These are phyloP conservation scores for Etheostoma nigrum DNA, from an alignment of 2,797 vertebrate species.

Conservation along the genomic window DNA sequence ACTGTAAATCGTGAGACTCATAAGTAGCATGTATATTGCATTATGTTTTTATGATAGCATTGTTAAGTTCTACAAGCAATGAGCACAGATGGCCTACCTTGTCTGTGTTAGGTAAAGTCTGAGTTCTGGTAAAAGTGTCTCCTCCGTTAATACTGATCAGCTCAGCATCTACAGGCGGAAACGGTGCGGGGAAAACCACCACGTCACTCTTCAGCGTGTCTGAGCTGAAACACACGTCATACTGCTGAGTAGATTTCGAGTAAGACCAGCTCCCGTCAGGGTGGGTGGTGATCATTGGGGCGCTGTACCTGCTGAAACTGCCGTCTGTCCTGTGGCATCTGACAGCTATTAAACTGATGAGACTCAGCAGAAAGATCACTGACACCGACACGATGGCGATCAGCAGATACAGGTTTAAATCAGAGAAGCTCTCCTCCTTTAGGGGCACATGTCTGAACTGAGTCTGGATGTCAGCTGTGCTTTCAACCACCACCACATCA, in stretches of 20 bases:
- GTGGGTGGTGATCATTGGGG: constrained; percentile 63
- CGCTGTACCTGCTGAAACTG: constrained; percentile 50
- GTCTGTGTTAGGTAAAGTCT: constrained; percentile 57
- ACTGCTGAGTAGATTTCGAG: constrained; percentile 63
- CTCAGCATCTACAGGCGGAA: constrained; percentile 44
- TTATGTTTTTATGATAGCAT: neutral
- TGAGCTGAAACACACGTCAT: constrained; percentile 66
- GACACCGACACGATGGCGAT: constrained; percentile 60
- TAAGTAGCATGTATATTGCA: neutral
- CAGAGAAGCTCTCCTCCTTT: constrained; percentile 56
- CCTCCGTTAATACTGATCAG: constrained; percentile 41
- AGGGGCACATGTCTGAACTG: constrained; percentile 41
- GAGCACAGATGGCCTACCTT: constrained; percentile 8
- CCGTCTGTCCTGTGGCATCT: constrained; percentile 53
- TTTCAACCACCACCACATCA: constrained; percentile 62
- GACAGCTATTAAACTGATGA: constrained; percentile 51
- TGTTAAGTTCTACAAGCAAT: neutral
- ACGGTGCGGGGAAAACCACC: constrained; percentile 55
- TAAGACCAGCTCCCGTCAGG: constrained; percentile 53
- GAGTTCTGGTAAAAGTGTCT: constrained; percentile 48
- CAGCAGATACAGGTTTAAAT: constrained; percentile 60
- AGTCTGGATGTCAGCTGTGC: constrained; percentile 39
- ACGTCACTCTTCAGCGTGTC: constrained; percentile 41
- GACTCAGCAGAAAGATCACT: constrained; percentile 58
- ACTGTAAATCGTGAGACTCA: neutral